Evolutionary conservation across 2,113 vertebrate genomes (phyloP), one percentile per base, ranked within the genome.

Genomic region (Galbula dea): DNA sequence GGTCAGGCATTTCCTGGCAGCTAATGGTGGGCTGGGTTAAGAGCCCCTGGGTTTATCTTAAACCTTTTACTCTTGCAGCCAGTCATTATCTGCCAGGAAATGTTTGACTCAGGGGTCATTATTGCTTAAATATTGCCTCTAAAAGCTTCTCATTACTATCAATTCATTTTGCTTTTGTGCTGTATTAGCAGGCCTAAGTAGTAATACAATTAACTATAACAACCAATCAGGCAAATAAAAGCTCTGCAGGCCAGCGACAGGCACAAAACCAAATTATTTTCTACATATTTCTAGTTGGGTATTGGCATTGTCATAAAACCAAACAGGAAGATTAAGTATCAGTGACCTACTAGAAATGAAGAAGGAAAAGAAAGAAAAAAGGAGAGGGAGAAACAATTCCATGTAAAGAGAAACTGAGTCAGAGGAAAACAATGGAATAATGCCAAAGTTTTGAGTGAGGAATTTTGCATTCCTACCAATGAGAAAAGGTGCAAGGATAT

Each of bases 21-120:
- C 93, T 97, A 97, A 95, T 76, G 66, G 51, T 69, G 89, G 37
- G 9, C 29, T 94, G 37, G 27, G 78, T 91, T 96, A 97, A 96
- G 86, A 95, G 77, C 52, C 68, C 21, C 62, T 83, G 59, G 43
- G 62, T 96, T 96, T 92, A 90, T 93, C 82, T 95, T 77, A 90
- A 85, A 90, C 72, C 54, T 95, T 85, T 76, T 86, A 93, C 46
- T 84, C 63, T 93, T 93, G 93, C 83, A 94, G 74, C 26, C 85
- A 82, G 79, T 95, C 89, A 97, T 97, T 96, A 96, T 82, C 78
- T 96, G 83, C 91, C 93, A 93, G 75, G 94, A 97, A 95, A 96
- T 92, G 86, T 83, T 90, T 88, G 93, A 93, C 84, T 80, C 92
- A 91, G 90, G 83, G 94, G 78, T 96, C 88, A 97, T 97, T 97